These are phyloP conservation scores for Odocoileus hemionus DNA, from an alignment of 2,113 vertebrate genomes.

Conservation along the genomic window DNA sequence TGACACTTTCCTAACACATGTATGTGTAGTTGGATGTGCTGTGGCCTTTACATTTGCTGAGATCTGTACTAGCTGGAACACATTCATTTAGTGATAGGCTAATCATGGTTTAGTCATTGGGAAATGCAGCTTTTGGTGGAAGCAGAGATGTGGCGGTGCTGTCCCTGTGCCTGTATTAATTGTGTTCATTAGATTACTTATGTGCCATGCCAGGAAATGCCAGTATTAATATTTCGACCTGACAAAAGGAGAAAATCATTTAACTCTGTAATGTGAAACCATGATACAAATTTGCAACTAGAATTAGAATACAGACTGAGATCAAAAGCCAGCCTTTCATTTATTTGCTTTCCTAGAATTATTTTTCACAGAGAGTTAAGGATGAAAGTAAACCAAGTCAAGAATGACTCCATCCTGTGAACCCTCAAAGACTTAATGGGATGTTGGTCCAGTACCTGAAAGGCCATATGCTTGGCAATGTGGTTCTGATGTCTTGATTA, in stretches of 20 bases:
- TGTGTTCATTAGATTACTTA: conserved; percentile 17
- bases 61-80: not conserved
- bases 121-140: conserved; percentile 11
- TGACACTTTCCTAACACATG: not conserved
- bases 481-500: not conserved
- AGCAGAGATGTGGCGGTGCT: not conserved
- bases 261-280: conserved; percentile 21
- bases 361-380: not conserved
- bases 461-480: not conserved
- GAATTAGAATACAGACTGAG: not conserved
- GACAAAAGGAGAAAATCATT: conserved; percentile 27
- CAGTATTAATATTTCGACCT: conserved; percentile 12
- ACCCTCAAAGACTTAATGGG: not conserved
- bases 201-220: not conserved
- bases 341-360: not conserved
- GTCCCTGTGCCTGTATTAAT: not conserved
- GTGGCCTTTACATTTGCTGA: not conserved
- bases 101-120: not conserved
- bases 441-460: not conserved
- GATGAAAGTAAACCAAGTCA: conserved; percentile 29
- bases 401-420: not conserved
- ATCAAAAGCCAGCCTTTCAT: not conserved
- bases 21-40: not conserved
- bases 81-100: not conserved
- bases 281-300: not conserved